Percentiles rank a stretch among this genome's conserved stretches.
Conservation (phyloP, 2,797 vertebrate species). For the Masticophis lateralis region DNA sequence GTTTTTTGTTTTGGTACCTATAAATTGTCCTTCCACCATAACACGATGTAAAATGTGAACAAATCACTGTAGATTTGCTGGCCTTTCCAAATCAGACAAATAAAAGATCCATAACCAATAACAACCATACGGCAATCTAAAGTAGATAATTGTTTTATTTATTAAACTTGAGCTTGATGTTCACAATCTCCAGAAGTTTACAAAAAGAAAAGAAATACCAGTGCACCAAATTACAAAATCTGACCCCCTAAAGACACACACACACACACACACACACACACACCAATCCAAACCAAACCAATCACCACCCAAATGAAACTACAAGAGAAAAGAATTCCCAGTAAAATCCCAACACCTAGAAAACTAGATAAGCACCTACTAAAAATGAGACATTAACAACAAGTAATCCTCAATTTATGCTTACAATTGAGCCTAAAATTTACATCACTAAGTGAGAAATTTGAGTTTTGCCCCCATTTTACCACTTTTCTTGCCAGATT, state of each 20-base stretch:
- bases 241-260: too few relatives aligned
- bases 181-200: background rate
- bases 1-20: background rate
- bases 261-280: too few relatives aligned
- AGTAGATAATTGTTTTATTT: background rate
- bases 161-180: background rate
- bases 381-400: too few relatives aligned
- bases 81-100: background rate
- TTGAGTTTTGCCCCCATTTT: too few relatives aligned
- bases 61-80: too few relatives aligned
- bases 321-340: background rate
- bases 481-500: too few relatives aligned
- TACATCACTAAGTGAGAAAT: too few relatives aligned
- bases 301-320: background rate
- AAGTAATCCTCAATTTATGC: too few relatives aligned
- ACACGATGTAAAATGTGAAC: background rate
- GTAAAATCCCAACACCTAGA: background rate
- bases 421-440: too few relatives aligned
- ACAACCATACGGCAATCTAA: background rate
- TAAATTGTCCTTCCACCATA: background rate
- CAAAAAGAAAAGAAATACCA: background rate
- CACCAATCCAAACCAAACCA: background rate
- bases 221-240: background rate
- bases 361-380: background rate
- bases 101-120: background rate